Evolutionary conservation across 2,113 vertebrate genomes (phyloP).

Genomic region (Heptranchias perlo): DNA sequence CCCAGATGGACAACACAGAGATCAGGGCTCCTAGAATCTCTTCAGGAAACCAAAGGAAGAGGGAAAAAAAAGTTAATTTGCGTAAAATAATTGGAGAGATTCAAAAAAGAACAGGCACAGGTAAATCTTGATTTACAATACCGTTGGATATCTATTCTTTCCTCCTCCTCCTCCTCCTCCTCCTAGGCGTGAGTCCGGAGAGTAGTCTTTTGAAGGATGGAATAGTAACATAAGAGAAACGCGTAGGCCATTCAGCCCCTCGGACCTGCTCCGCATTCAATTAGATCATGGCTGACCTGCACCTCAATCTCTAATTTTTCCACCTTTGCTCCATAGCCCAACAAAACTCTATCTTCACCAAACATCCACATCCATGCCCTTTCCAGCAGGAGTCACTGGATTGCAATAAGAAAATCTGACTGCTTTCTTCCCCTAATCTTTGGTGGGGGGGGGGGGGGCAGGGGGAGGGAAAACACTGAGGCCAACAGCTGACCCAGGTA

Average conservation of each 20-base stretch:
- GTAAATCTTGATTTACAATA: neutral
- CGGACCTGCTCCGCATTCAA: neutral
- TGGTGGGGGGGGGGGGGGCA: too few species aligned
- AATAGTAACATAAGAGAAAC: neutral
- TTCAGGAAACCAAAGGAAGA: slow-evolving; percentile 43
- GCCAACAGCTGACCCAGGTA: too few species aligned
- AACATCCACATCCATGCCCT: neutral
- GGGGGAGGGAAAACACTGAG: neutral
- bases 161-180: too few species aligned
- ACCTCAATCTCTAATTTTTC: neutral
- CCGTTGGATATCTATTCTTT: neutral
- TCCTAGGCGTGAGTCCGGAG: neutral
- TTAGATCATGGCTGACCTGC: neutral
- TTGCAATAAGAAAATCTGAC: neutral
- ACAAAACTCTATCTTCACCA: neutral
- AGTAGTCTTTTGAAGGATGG: neutral
- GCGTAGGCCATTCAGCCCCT: neutral
- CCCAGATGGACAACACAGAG: slow-evolving; percentile 83
- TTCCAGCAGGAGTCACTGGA: neutral
- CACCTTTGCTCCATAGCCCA: neutral
- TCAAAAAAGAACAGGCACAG: neutral
- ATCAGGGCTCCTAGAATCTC: slow-evolving; percentile 81
- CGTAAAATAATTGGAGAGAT: neutral
- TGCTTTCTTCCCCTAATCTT: neutral
- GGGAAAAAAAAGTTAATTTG: neutral